phyloP scores from a whole-genome alignment of 2,797 vertebrate species.

The Halcyon leucocephala region DNA sequence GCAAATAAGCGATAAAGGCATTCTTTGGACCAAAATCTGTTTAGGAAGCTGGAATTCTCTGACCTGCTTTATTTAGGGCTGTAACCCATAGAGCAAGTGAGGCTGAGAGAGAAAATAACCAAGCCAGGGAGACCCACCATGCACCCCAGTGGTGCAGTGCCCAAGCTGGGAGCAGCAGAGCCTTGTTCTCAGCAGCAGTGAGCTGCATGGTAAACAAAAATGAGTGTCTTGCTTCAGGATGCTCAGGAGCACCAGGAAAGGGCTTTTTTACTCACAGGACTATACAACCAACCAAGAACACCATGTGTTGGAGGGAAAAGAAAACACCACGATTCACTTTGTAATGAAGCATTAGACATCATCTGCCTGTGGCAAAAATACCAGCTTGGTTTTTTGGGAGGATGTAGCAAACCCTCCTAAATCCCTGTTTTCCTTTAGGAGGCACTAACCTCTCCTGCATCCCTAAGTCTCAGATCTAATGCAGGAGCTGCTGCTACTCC shows the following conservation, averaged over 20 bases:
- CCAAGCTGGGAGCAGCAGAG: not conserved
- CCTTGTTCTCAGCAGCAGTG: not conserved
- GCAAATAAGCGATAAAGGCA: not conserved
- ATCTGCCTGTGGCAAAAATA: not conserved
- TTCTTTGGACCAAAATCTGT: not conserved
- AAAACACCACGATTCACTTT: not conserved
- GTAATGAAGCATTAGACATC: not conserved
- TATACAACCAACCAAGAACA: not conserved
- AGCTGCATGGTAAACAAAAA: not conserved
- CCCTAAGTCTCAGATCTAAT: slow-evolving; percentile 13
- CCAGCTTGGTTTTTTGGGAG: not conserved
- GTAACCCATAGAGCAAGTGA: not conserved
- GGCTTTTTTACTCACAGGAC: not conserved
- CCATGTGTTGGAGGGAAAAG: not conserved
- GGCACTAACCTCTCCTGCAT: not conserved
- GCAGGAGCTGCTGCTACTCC: not conserved
- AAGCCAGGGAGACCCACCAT: not conserved
- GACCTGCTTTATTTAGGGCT: not conserved
- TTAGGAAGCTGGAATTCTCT: not conserved
- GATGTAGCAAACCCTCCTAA: slow-evolving; percentile 61
- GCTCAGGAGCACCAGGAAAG: not conserved
- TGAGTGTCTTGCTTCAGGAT: not conserved
- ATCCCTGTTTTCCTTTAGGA: slow-evolving; percentile 16
- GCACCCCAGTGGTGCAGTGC: not conserved
- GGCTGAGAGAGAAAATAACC: not conserved